Percentiles rank a stretch among this genome's conserved stretches.
phyloP scores from a whole-genome alignment of 2,797 vertebrate species.

The Hypotaenidia philippensis region DNA sequence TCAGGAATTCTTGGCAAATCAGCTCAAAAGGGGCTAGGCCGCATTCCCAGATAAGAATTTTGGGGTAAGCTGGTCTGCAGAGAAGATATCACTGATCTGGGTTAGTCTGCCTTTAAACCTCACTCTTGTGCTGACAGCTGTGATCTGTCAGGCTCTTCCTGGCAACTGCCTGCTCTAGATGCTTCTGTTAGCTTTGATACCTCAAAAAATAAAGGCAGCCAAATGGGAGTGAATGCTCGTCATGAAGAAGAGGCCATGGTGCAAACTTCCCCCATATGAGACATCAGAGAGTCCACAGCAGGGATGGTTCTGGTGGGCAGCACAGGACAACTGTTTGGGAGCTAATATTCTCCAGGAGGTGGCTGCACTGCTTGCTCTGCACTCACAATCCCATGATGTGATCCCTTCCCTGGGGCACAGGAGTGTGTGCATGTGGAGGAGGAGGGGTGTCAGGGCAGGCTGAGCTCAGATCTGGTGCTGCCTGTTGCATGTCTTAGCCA shows the following conservation, averaged over 20 bases:
- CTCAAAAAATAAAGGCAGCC: neutral
- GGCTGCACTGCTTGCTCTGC: neutral
- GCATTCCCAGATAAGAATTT: neutral
- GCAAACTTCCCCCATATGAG: neutral
- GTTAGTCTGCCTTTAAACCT: neutral
- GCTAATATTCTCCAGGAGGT: neutral
- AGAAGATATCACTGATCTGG: neutral
- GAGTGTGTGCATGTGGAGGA: neutral
- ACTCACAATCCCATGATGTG: neutral
- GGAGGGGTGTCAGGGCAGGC: neutral
- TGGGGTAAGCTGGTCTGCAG: neutral
- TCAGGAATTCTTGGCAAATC: neutral
- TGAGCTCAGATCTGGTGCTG: neutral
- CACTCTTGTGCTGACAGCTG: neutral
- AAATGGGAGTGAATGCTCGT: neutral
- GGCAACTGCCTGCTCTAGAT: neutral
- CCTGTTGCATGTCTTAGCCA: fast-evolving
- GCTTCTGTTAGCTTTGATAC: neutral
- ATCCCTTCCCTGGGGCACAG: neutral
- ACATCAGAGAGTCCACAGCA: neutral
- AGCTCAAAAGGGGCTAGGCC: neutral
- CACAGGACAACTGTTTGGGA: neutral
- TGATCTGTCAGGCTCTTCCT: neutral
- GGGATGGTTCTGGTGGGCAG: neutral
- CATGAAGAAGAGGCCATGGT: fast-evolving